Conservation (phyloP, 2,113 vertebrate species). For the Gobio gobio region DNA sequence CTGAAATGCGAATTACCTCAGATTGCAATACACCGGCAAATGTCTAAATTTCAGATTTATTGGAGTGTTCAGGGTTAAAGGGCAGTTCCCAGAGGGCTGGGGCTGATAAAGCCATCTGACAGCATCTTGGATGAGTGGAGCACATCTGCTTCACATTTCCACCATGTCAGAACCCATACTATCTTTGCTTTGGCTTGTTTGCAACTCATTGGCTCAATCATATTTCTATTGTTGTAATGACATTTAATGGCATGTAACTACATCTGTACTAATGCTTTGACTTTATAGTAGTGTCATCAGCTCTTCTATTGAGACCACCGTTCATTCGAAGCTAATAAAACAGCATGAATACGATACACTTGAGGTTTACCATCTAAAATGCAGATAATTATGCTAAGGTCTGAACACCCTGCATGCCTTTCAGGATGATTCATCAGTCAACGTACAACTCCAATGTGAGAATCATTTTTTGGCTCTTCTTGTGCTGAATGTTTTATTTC, state of each 20-base stretch:
- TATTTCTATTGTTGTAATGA: constrained; percentile 47
- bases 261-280: constrained; percentile 25
- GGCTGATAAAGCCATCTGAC: constrained; percentile 66
- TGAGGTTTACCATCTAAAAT: constrained; percentile 32
- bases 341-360: constrained; percentile 16
- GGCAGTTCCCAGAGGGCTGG: constrained; percentile 50
- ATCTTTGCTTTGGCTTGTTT: constrained; percentile 64
- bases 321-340: constrained; percentile 8
- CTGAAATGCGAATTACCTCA: neutral
- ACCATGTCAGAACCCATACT: constrained; percentile 61
- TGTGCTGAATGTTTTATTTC: neutral
- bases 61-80: constrained; percentile 47
- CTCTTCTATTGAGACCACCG: neutral
- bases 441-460: neutral
- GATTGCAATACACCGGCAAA: constrained; percentile 30
- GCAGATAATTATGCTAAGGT: neutral
- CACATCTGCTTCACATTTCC: constrained; percentile 73
- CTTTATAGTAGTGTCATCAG: constrained; percentile 14
- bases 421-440: constrained; percentile 5
- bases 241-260: constrained; percentile 38
- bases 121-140: constrained; percentile 61
- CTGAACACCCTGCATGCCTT: constrained; percentile 16
- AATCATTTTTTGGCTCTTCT: neutral
- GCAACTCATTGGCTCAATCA: constrained; percentile 55
- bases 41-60: constrained; percentile 10